Evolutionary conservation across 2,888 invertebrate genomes (phyloP), one percentile per base, ranked within the genome.

Genomic region (Argyra leucocephala): DNA sequence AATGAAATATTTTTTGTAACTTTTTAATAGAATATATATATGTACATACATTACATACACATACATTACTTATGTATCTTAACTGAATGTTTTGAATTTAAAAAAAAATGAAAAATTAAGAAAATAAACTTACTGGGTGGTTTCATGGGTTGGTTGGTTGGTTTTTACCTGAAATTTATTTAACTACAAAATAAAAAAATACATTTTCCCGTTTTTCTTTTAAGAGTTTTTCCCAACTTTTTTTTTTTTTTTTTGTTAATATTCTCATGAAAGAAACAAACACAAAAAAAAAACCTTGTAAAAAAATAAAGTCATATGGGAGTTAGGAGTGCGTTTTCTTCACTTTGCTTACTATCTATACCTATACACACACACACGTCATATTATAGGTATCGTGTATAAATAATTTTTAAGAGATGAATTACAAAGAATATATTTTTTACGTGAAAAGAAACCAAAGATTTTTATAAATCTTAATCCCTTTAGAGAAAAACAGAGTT

Each of bases 391-490:
- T n/a, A n/a, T n/a, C n/a, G n/a, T n/a, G n/a, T n/a, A n/a, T n/a
- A n/a, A n/a, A n/a, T n/a, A n/a, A n/a, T n/a, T n/a, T n/a, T n/a
- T n/a, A n/a, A n/a, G n/a, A n/a, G 31, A 31, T 31, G 31, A 10
- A 7, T 31, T 31, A 31, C 31, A 31, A 31, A 31, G 31, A 31
- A 15, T 48, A 18, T 48, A 18, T 48, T 48, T 31, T 31, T 48
- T 48, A 48, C 48, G 48, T 48, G 48, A 48, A 48, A 48, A 48
- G 48, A 48, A 48, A 48, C 48, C 48, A 48, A 48, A 48, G 48
- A 48, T 48, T 48, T 48, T 48, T 48, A 48, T 48, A 48, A 48
- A 48, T 48, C 48, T 48, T 48, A 48, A 48, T 48, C 48, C 18
- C 48, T 48, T 48, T 48, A 48, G 48, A 48, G 48, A 48, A 10